Conservation (phyloP, 2,888 invertebrate species). For the Tyria jacobaeae region DNA sequence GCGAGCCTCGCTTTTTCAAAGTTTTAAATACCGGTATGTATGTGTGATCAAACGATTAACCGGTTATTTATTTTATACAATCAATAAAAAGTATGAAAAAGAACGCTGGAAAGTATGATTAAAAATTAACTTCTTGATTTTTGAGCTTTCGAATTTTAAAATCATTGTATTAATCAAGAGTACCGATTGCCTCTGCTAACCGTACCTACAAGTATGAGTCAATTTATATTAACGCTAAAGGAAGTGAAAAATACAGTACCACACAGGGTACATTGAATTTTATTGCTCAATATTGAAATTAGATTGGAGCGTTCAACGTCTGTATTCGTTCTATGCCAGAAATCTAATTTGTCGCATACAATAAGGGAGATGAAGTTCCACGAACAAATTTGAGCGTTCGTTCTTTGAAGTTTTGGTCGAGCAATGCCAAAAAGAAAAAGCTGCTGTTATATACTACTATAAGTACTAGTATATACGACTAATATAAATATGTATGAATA, state of each 20-base stretch:
- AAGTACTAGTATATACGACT: too few relatives aligned
- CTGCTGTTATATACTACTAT: too few relatives aligned
- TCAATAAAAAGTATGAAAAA: background rate
- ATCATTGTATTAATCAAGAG: background rate
- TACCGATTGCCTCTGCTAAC: background rate
- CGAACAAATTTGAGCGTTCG: background rate
- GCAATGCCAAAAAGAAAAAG: too few relatives aligned
- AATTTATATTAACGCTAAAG: background rate
- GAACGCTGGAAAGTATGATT: background rate
- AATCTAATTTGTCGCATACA: constrained; percentile 4
- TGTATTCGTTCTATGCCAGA: background rate
- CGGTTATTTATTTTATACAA: too few relatives aligned
- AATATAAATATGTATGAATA: too few relatives aligned
- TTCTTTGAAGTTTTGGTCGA: too few relatives aligned
- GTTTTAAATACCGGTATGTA: too few relatives aligned
- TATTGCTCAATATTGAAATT: constrained; percentile 4
- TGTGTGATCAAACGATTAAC: too few relatives aligned
- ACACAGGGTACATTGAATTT: constrained; percentile 2
- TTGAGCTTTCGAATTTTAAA: background rate
- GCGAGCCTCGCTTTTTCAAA: too few relatives aligned
- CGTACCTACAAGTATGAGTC: background rate
- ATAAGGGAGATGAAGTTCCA: background rate
- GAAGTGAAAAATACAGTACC: constrained; percentile 1
- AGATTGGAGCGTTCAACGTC: background rate
- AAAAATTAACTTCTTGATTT: background rate